These are phyloP conservation scores for Acromyrmex charruanus DNA, from an alignment of 1,140 invertebrate species.

Conservation along the genomic window DNA sequence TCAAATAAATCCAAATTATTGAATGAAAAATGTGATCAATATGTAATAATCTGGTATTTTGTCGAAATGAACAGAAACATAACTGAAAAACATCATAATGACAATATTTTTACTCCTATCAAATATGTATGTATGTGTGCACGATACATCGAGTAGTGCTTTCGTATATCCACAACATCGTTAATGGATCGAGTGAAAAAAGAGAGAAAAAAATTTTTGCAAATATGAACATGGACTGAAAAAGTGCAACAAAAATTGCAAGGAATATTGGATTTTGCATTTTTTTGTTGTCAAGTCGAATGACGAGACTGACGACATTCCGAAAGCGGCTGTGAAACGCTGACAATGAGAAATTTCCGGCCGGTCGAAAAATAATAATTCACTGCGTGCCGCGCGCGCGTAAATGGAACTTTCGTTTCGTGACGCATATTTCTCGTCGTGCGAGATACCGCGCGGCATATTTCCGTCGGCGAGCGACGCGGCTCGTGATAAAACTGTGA, in stretches of 20 bases:
- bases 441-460: constrained; percentile 38
- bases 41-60: neutral
- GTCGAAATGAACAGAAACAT: neutral
- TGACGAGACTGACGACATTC: constrained; percentile 1
- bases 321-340: constrained; percentile 7
- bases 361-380: constrained; percentile 50
- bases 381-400: neutral
- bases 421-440: constrained; percentile 49
- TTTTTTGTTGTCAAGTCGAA: constrained; percentile 19
- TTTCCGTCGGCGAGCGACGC: constrained; percentile 20
- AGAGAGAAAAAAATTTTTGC: neutral
- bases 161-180: neutral
- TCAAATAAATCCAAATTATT: constrained; percentile 25
- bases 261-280: constrained; percentile 35
- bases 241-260: neutral
- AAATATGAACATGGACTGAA: neutral
- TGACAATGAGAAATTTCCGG: constrained; percentile 37
- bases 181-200: constrained; percentile 5
- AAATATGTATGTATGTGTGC: neutral
- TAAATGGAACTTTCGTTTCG: constrained; percentile 54
- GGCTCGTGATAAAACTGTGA: constrained; percentile 55
- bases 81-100: neutral
- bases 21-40: neutral
- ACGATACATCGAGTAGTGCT: neutral
- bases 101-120: neutral